Evolutionary conservation across 64 coral and sea anemone species (phyloP).

Genomic region (Astreopora myriophthalma): DNA sequence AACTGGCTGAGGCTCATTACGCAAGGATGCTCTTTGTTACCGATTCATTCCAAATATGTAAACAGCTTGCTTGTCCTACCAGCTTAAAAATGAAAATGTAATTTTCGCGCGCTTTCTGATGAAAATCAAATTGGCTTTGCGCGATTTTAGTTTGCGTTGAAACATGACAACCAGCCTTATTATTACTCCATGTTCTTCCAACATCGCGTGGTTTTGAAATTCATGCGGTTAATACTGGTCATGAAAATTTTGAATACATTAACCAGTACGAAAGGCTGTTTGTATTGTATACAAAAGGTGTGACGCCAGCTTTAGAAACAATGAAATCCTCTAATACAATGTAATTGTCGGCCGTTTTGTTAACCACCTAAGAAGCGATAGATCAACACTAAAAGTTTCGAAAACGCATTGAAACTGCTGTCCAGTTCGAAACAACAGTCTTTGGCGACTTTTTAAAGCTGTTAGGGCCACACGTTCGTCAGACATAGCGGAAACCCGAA

Average conservation of each 20-base stretch:
- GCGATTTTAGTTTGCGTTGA: not conserved
- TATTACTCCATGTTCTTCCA: not conserved
- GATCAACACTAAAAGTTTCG: conserved; percentile 43
- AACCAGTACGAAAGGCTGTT: conserved; percentile 25
- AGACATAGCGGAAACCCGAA: not conserved
- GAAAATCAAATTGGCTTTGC: not conserved
- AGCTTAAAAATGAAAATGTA: conserved; percentile 34
- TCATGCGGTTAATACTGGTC: conserved; percentile 24
- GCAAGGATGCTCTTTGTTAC: conserved; percentile 4
- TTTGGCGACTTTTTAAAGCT: not conserved
- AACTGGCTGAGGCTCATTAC: not conserved
- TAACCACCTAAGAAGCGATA: not conserved
- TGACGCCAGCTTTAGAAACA: conserved; percentile 47
- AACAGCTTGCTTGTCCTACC: conserved; percentile 33
- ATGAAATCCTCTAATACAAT: conserved; percentile 52
- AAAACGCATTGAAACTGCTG: conserved; percentile 11
- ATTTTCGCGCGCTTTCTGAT: conserved; percentile 24
- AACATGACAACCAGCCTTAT: not conserved
- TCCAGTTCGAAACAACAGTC: not conserved
- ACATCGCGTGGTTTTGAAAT: conserved; percentile 26
- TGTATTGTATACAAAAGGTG: conserved; percentile 61
- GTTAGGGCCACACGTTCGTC: not conserved
- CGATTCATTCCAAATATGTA: conserved; percentile 42
- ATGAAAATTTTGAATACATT: conserved; percentile 49
- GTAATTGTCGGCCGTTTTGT: conserved; percentile 51